Evolutionary conservation across 2,888 invertebrate species (phyloP).

Genomic region (Cheilosia vernalis): DNA sequence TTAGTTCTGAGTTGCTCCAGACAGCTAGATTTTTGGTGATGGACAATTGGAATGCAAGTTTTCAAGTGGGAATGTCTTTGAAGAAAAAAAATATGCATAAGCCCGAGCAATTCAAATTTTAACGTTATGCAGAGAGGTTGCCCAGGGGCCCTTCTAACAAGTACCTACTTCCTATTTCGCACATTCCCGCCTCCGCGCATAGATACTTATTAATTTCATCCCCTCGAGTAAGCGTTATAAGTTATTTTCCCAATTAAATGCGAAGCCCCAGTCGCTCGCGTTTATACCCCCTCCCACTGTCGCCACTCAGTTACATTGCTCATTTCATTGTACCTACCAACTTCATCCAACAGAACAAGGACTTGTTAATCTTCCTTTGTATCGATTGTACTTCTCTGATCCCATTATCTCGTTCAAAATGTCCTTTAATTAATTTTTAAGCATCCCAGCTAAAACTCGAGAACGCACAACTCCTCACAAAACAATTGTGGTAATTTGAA

Average conservation of each 20-base stretch:
- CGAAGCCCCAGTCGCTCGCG: neutral
- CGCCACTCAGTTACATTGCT: neutral
- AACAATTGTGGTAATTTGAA: conserved; percentile 72
- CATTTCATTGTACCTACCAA: neutral
- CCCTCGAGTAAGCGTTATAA: conserved; percentile 8
- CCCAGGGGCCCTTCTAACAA: too few species aligned
- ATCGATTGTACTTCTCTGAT: conserved; percentile 54
- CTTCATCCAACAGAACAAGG: neutral
- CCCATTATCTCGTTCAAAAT: conserved; percentile 63
- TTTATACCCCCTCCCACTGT: neutral
- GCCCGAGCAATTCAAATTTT: neutral
- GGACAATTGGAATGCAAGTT: neutral
- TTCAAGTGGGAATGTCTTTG: neutral
- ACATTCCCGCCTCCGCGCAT: too few species aligned
- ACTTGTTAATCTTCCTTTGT: conserved; percentile 39
- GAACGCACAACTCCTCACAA: conserved; percentile 47
- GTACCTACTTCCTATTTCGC: too few species aligned
- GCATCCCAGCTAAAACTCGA: conserved; percentile 38
- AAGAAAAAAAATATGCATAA: too few species aligned
- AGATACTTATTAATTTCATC: neutral
- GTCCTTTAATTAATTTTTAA: conserved; percentile 72
- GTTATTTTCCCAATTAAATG: conserved; percentile 27
- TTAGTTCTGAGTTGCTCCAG: too few species aligned
- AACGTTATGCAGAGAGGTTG: too few species aligned
- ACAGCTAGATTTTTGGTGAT: neutral